A percentile compares a stretch with the other conserved stretches of the same genome.
Evolutionary conservation across 2,888 invertebrate species (phyloP).

Genomic region (Ganaspis brasiliensis): DNA sequence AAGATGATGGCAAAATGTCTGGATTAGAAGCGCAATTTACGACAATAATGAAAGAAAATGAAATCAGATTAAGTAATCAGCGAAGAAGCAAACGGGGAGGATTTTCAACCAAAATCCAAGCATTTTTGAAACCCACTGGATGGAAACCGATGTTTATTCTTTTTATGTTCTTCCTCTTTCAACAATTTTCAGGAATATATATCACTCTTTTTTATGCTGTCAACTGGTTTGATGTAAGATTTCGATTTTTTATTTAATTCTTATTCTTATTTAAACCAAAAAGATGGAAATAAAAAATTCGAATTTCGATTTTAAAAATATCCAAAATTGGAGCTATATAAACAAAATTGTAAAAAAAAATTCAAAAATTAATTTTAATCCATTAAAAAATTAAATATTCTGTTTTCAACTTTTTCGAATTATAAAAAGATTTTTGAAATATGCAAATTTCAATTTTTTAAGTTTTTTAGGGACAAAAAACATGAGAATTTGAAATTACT

Average conservation of each 20-base stretch:
- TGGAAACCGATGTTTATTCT: slow-evolving; percentile 83
- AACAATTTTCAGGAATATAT: slow-evolving; percentile 85
- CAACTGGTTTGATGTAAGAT: slow-evolving; percentile 81
- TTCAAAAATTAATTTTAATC: no score
- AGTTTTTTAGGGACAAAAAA: no score
- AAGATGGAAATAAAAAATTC: no score
- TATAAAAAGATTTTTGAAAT: no score
- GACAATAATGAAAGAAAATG: slow-evolving; percentile 82
- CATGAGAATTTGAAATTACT: no score
- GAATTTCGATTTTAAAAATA: no score
- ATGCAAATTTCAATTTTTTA: no score
- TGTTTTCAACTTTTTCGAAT: no score
- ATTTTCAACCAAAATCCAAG: slow-evolving; percentile 75
- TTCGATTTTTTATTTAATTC: background rate
- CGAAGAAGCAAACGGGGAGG: slow-evolving; percentile 77
- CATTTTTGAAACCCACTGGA: slow-evolving; percentile 82
- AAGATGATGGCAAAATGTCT: slow-evolving; percentile 68
- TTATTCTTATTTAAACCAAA: no score
- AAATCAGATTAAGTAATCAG: slow-evolving; percentile 80
- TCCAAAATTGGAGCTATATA: background rate
- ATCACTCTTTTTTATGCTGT: slow-evolving; percentile 85
- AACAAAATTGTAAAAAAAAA: no score
- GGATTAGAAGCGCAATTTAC: slow-evolving; percentile 82
- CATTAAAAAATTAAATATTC: no score
- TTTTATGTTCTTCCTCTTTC: slow-evolving; percentile 83